Base-by-base conservation (phyloP, 2,113 vertebrate species). In the Dicentrarchus labrax region DNA sequence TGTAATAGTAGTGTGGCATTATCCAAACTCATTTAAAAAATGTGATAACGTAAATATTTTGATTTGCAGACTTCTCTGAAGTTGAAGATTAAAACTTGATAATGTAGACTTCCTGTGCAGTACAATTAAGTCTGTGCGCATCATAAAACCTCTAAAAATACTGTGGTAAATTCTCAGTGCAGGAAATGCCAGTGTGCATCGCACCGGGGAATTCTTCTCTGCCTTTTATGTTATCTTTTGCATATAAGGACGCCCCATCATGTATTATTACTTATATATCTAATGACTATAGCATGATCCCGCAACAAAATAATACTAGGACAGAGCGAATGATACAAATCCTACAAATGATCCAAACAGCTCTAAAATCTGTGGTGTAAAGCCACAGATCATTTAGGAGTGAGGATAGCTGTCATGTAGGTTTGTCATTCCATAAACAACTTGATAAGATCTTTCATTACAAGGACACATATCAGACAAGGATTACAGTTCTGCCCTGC, bases 101-200 rank as follows among this genome's bases (percentile, higher is more conserved):
- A 21, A 39, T 36, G 15, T 1, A 0, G 12, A 0, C 39, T 73
- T 80, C 54, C 66, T 76, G 61, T 39, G 36, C 19, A 12, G 47
- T 5, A 19, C 30, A 24, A 11, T 80, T 54, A 36, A 48, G 36
- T 54, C 36, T 57, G 47, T 13, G 59, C n/a, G 1, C 12, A 7
- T 5, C 2, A 66, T 45, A 15, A 60, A 75, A n/a, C 11, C 0
- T 65, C 70, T 75, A 71, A 67, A 86, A 60, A 65, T 76, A 65
- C 22, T 19, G 0, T 9, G 47, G 6, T 62, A 3, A 68, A 21
- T 4, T 65, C 36, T 36, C 50, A 57, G 19, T 48, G 72, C 47
- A 72, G 60, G 67, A 76, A 72, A 60, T 17, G 9, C 1, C 24
- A 41, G 61, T 48, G 13, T 17, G 13, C 3, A 11, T 75, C 8